Conservation (phyloP, 2,113 vertebrate genomes). For the Corythornis madagascariensis region DNA sequence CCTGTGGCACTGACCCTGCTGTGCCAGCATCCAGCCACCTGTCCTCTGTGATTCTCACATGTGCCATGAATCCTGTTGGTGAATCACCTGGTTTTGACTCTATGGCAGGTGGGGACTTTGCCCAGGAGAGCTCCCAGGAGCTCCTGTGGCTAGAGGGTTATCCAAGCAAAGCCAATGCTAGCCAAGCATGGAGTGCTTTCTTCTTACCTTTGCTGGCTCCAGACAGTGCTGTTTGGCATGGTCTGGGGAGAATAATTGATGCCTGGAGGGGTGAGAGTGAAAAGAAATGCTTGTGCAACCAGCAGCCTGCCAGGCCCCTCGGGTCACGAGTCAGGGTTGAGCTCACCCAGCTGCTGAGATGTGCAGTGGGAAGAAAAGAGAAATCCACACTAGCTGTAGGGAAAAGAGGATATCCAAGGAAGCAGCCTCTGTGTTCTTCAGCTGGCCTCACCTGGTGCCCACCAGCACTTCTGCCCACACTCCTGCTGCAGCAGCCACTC, state of each 20-base stretch:
- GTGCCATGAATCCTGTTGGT: fast-evolving
- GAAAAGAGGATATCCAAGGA: background rate
- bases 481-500: background rate
- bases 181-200: background rate
- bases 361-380: background rate
- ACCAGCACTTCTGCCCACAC: background rate
- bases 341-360: background rate
- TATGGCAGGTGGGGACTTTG: background rate
- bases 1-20: background rate
- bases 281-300: background rate
- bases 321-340: fast-evolving
- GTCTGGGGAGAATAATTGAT: background rate
- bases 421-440: background rate
- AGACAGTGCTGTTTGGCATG: background rate
- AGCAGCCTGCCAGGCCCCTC: background rate
- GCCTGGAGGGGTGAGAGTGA: background rate
- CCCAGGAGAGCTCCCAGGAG: background rate
- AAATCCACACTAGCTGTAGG: background rate
- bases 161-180: background rate
- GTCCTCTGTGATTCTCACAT: background rate
- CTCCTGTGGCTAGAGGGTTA: background rate
- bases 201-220: background rate
- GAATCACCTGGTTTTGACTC: background rate
- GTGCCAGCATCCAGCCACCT: background rate
- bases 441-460: background rate